Base-by-base conservation (phyloP, 2,797 vertebrate genomes). In the Lepilemur ruficaudatus region DNA sequence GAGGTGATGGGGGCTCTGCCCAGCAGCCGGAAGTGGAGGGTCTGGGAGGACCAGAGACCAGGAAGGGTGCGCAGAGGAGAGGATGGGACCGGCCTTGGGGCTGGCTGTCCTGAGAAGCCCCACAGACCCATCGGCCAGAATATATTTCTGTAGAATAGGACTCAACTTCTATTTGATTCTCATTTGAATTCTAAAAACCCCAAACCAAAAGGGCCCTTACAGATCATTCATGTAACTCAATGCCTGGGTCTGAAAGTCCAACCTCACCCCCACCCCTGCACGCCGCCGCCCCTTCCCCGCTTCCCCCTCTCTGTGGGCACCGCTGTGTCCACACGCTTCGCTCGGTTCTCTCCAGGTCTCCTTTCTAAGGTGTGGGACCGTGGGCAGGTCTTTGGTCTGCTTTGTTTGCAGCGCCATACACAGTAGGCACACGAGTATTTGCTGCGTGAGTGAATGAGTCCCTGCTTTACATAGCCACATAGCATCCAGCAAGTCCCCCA, bases 281-380 rank as follows among this genome's bases (percentile, higher is more conserved):
- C 2, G 3, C 13, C 1, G 28, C 76, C 2, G 1, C 41, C 23
- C 30, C 30, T 15, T 25, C 41, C n/a, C n/a, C 1, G 0, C 38
- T 35, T 10, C 8, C 7, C 9, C 18, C 52, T 30, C 18, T n/a
- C 65, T 4, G 15, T 0, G 1, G 15, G 4, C 5, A 3, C 35
- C 0, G 0, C 0, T 0, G 2, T 0, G 2, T 13, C 0, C 2
- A 2, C 4, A 6, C 0, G 12, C 30, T 23, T 9, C 13, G 18
- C 5, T 41, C 2, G 7, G 46, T 2, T 13, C 14, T 61, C 59
- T 7, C 18, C 23, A 15, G 0, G 28, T 5, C 38, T 25, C 32
- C 5, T 57, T 55, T 25, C 48, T 14, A 28, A 22, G 12, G 18
- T 4, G 5, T 43, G 28, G 61, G 0, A 48, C 52, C 0, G 0